phyloP scores from a whole-genome alignment of 2,113 vertebrate genomes.

The Heloderma charlesbogerti region DNA sequence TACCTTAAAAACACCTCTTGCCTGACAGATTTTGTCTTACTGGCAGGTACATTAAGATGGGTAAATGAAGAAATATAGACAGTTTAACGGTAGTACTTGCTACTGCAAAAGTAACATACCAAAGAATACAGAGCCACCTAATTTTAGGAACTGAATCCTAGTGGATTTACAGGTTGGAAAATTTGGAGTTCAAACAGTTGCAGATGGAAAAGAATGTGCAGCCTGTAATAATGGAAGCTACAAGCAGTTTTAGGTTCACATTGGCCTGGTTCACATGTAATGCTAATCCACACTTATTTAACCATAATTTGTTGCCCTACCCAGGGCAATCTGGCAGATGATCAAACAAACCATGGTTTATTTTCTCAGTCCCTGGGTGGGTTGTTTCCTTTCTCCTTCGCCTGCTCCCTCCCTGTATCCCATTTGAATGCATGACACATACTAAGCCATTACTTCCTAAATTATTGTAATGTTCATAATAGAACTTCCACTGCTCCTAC shows the following conservation, averaged over 20 bases:
- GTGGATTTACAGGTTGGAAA: not conserved
- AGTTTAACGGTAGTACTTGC: not conserved
- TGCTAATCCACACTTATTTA: no score
- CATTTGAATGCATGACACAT: conserved; percentile 53
- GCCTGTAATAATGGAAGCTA: not conserved
- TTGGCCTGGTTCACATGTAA: no score
- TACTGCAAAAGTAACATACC: not conserved
- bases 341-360: no score
- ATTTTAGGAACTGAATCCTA: conserved; percentile 21
- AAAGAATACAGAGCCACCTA: not conserved
- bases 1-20: not conserved
- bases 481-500: no score
- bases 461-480: no score
- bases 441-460: no score
- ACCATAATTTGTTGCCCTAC: no score
- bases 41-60: not conserved
- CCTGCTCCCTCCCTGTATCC: no score
- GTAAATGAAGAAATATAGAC: not conserved
- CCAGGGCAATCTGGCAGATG: no score
- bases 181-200: not conserved
- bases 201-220: not conserved
- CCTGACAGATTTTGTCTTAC: not conserved
- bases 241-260: not conserved
- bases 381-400: no score
- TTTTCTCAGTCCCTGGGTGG: no score